phyloP scores from a whole-genome alignment of 2,888 invertebrate genomes.

The Encarsia formosa region DNA sequence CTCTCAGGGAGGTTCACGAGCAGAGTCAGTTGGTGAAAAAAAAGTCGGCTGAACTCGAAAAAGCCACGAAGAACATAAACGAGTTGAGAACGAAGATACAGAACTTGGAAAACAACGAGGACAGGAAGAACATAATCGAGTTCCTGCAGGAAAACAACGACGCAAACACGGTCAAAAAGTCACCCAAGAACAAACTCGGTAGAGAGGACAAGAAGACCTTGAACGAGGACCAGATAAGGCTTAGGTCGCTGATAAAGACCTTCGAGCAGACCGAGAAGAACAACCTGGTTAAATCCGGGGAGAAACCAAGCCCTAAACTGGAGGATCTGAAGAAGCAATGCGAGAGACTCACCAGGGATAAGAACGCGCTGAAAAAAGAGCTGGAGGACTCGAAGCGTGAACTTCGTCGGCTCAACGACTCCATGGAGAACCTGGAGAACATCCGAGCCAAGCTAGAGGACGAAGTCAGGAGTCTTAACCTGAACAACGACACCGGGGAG shows the following conservation, averaged over 20 bases:
- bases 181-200: background rate
- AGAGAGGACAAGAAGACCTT: background rate
- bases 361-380: background rate
- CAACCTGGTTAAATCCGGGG: background rate
- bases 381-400: background rate
- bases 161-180: too few relatives aligned
- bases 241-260: background rate
- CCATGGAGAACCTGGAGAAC: background rate
- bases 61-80: too few relatives aligned
- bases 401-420: background rate
- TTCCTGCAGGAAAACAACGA: too few relatives aligned
- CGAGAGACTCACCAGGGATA: slow-evolving; percentile 6
- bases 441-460: background rate
- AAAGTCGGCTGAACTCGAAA: too few relatives aligned
- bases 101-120: too few relatives aligned
- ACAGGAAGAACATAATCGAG: too few relatives aligned
- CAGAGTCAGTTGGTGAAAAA: background rate
- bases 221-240: background rate
- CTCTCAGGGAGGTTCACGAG: background rate
- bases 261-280: slow-evolving; percentile 3
- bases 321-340: background rate
- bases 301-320: slow-evolving; percentile 3
- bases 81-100: too few relatives aligned
- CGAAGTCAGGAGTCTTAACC: background rate
- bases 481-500: background rate